Conservation (phyloP, 2,888 invertebrate species). For the Drymonia ruficornis region DNA sequence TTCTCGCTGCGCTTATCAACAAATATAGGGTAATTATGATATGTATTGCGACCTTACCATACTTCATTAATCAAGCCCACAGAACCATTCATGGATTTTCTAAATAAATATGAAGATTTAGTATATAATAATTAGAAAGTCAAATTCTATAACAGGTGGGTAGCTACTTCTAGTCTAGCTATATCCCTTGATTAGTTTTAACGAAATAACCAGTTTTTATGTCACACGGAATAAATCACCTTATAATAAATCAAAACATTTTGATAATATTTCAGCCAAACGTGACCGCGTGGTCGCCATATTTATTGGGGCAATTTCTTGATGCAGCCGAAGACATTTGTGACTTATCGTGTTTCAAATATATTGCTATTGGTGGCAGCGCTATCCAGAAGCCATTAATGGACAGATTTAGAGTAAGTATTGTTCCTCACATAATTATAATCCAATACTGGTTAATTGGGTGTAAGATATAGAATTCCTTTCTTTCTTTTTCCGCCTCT, state of each 20-base stretch:
- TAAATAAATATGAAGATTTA: no score
- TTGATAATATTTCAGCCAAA: constrained; percentile 53
- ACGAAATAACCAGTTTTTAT: no score
- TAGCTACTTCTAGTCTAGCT: no score
- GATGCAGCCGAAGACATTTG: constrained; percentile 54
- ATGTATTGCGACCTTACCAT: no score
- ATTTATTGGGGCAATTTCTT: constrained; percentile 58
- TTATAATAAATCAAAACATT: no score
- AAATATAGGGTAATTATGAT: constrained; percentile 50
- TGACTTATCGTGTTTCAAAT: constrained; percentile 62
- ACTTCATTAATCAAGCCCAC: no score
- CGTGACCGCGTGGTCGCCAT: constrained; percentile 58
- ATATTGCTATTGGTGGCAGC: constrained; percentile 58
- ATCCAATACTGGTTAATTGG: constrained; percentile 1
- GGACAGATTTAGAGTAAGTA: constrained; percentile 58
- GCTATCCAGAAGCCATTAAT: constrained; percentile 53
- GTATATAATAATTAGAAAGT: no score
- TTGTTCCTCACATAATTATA: constrained; percentile 19
- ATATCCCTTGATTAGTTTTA: no score
- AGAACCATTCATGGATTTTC: no score
- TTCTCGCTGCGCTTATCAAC: constrained; percentile 47
- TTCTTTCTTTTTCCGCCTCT: constrained; percentile 12
- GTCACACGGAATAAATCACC: no score
- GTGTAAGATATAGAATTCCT: constrained; percentile 11
- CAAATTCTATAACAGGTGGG: no score